Percentiles rank a stretch among this genome's conserved stretches.
Conservation (phyloP, 2,888 invertebrate species). For the Hermaeophaga mercurialis region DNA sequence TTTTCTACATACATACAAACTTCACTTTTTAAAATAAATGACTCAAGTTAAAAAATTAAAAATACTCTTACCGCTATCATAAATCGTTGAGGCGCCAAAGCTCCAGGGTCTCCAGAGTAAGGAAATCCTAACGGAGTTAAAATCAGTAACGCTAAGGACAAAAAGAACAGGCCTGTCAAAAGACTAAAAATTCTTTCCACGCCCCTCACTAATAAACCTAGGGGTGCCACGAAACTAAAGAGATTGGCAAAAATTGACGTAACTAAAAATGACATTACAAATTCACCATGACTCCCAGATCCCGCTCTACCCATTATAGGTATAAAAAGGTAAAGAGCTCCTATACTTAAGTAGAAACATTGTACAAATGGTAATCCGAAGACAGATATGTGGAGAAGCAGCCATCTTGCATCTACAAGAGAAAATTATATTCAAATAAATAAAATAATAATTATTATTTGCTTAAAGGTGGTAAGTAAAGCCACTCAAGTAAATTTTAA, state of each 20-base stretch:
- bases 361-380: conserved; percentile 68
- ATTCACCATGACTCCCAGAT: conserved; percentile 71
- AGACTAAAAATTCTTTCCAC: conserved; percentile 61
- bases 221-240: conserved; percentile 58
- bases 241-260: conserved; percentile 53
- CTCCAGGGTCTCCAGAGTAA: conserved; percentile 67
- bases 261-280: conserved; percentile 64
- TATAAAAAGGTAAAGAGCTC: conserved; percentile 73
- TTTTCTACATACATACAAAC: too few species aligned
- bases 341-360: conserved; percentile 72
- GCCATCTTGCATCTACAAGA: conserved; percentile 61
- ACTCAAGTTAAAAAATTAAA: too few species aligned
- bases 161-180: conserved; percentile 60
- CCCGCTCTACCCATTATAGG: conserved; percentile 84
- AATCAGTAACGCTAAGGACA: conserved; percentile 63
- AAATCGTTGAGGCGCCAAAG: conserved; percentile 74
- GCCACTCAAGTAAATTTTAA: too few species aligned
- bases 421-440: conserved; percentile 10
- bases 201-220: conserved; percentile 58
- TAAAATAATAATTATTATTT: neutral
- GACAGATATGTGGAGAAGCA: conserved; percentile 61
- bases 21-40: too few species aligned
- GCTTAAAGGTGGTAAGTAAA: too few species aligned
- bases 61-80: conserved; percentile 73
- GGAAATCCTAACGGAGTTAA: conserved; percentile 76